Evolutionary conservation across 2,888 invertebrate genomes (phyloP).

Genomic region (Drosophila ochracea): DNA sequence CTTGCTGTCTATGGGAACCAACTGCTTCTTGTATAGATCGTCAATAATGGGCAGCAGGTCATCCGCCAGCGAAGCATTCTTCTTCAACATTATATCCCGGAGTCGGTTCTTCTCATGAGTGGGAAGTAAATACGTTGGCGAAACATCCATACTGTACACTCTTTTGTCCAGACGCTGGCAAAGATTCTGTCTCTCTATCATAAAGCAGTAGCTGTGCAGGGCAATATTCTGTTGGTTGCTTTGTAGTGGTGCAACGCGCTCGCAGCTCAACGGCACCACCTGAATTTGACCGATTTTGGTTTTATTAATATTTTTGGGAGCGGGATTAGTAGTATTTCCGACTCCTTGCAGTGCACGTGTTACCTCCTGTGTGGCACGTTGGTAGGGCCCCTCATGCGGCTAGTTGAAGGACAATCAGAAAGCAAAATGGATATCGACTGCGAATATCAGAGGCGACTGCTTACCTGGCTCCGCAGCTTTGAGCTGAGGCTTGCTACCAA

Average conservation of each 20-base stretch:
- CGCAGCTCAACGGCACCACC: background rate
- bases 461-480: background rate
- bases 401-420: background rate
- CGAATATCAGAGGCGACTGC: background rate
- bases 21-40: background rate
- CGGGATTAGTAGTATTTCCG: background rate
- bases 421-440: background rate
- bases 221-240: rapidly evolving
- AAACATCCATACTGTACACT: background rate
- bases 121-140: background rate
- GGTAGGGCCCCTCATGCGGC: background rate
- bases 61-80: background rate
- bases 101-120: background rate
- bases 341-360: background rate
- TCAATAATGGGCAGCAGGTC: background rate
- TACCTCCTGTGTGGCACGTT: background rate
- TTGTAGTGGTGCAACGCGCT: background rate
- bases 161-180: background rate
- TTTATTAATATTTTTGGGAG: too few relatives aligned
- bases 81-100: background rate
- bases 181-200: background rate
- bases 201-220: background rate
- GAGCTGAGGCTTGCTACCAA: background rate
- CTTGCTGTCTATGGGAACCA: too few relatives aligned
- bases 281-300: too few relatives aligned